phyloP scores from a whole-genome alignment of 2,113 vertebrate species.

The Platysteira castanea region DNA sequence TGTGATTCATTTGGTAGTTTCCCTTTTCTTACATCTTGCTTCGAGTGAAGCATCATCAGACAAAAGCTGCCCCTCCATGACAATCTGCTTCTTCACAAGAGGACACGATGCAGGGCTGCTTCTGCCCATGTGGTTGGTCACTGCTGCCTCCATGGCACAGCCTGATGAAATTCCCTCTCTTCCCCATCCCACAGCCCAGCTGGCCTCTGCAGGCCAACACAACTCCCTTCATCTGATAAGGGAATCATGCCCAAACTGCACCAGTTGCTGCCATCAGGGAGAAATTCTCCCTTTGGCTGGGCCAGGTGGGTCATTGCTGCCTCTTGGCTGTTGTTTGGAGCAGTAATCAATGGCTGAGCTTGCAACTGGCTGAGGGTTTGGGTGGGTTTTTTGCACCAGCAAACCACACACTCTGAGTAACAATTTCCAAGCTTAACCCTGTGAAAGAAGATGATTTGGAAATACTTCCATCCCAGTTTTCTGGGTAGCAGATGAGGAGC shows the following conservation, averaged over 20 bases:
- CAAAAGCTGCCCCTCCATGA: neutral
- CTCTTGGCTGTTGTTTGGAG: neutral
- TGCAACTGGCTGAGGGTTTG: neutral
- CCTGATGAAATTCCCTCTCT: neutral
- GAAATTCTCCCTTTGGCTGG: neutral
- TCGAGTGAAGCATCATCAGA: neutral
- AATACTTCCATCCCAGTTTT: neutral
- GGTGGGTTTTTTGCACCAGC: neutral
- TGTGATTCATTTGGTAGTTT: slow-evolving; percentile 62
- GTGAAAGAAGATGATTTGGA: neutral
- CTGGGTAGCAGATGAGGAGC: neutral
- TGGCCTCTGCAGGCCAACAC: neutral
- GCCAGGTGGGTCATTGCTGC: neutral
- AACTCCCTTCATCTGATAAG: neutral
- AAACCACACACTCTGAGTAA: neutral
- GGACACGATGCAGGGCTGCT: neutral
- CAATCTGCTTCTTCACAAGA: neutral
- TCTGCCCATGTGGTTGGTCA: accelerated
- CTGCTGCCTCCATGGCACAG: neutral
- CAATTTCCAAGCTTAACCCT: neutral
- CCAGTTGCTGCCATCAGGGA: neutral
- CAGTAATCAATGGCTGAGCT: neutral
- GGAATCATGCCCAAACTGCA: neutral
- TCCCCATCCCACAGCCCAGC: neutral
- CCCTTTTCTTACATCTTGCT: neutral